A percentile compares a stretch with the other conserved stretches of the same genome.
Evolutionary conservation across 1,140 invertebrate genomes (phyloP).

Genomic region (Zeugodacus cucurbitae): DNA sequence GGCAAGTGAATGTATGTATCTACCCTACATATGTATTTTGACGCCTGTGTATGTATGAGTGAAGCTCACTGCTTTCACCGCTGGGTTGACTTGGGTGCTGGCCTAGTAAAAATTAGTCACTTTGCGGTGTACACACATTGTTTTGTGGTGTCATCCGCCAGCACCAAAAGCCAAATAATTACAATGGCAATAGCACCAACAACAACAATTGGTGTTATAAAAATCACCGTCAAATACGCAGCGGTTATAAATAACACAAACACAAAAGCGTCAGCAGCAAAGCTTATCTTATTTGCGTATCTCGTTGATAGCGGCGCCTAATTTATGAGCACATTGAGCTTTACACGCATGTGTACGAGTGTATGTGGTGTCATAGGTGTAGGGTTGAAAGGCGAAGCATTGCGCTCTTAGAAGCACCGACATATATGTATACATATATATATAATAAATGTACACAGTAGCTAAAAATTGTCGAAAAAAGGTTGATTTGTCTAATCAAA

Average conservation of each 20-base stretch:
- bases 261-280: conserved; percentile 25
- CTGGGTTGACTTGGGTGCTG: not conserved
- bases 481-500: not conserved
- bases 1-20: not conserved
- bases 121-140: not conserved
- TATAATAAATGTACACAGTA: not conserved
- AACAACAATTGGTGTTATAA: not conserved
- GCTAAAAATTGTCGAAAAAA: not conserved
- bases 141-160: not conserved
- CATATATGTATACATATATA: not conserved
- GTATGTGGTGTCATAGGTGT: not conserved
- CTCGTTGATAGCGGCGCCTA: conserved; percentile 36
- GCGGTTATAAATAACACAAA: conserved; percentile 33
- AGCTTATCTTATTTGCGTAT: conserved; percentile 35
- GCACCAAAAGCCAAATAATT: not conserved
- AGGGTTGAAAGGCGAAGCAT: not conserved
- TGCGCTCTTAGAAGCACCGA: not conserved
- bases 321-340: conserved; percentile 25
- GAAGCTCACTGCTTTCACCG: not conserved
- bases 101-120: conserved; percentile 32
- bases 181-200: not conserved
- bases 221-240: not conserved
- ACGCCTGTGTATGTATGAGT: not conserved
- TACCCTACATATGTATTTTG: not conserved
- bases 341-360: not conserved